Evolutionary conservation across 1,140 invertebrate genomes (phyloP), one percentile per base, ranked within the genome.

Genomic region (Octopus sinensis): DNA sequence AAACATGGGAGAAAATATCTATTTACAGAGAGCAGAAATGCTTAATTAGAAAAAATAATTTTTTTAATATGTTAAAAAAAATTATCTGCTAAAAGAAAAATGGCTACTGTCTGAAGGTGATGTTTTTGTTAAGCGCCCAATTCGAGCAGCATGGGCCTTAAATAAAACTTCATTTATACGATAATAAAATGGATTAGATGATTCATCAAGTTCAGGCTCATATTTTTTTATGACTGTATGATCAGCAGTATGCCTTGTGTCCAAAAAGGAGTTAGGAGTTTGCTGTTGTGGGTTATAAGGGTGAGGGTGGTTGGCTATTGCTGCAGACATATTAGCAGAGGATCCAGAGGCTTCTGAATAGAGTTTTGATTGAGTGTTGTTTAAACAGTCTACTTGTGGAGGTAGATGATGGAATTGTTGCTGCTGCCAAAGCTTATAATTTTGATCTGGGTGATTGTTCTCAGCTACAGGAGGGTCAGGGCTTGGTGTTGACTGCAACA

Each of bases 111-210:
- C 17, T 7, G 7, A 23, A 13, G 17, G 68, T n/a, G 30, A 23
- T 6, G 68, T 6, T 73, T 73, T 73, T 73, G 68, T 9, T 23
- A 73, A 73, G 17, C 68, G 68, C 13, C 30, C 68, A 7, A 73
- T 13, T 73, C 68, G 68, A 6, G 68, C 68, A 17, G 30, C 30
- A 23, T 73, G 68, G 5, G 68, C 68, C 68, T 73, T 73, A 23
- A n/a, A 73, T 23, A 73, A 73, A 17, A 73, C 30, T 23, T 73
- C 68, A 23, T 73, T 73, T 73, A 73, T 73, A 23, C 30, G 68
- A 73, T 73, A 73, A 13, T 73, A 73, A 73, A n/a, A 73, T n/a
- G 68, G 68, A 73, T 73, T 73, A 17, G 68, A 73, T n/a, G 68
- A 73, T 23, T 9, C 68, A 23, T 73, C 68, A 12, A 73, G 68